A percentile compares a stretch with the other conserved stretches of the same genome.
Conservation (phyloP, 2,888 invertebrate species). For the Elaeidobius kamerunicus region DNA sequence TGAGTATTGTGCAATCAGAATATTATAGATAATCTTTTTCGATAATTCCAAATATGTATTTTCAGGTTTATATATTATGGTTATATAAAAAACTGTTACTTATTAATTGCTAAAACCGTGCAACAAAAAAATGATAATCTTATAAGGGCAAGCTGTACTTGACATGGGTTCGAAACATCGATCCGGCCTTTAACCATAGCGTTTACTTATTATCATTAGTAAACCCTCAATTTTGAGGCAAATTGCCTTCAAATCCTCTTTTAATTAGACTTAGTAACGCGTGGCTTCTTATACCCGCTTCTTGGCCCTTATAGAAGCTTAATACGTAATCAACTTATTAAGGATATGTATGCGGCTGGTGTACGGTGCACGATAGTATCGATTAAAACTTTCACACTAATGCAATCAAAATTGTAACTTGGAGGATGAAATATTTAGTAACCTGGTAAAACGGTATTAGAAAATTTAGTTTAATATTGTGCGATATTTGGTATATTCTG, state of each 20-base stretch:
- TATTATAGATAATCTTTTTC: too few species aligned
- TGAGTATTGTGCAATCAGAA: too few species aligned
- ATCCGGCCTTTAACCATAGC: constrained; percentile 21
- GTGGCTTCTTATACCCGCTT: constrained; percentile 17
- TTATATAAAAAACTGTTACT: too few species aligned
- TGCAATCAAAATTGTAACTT: background rate
- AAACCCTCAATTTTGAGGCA: constrained; percentile 23
- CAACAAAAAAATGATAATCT: too few species aligned
- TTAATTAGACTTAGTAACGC: constrained; percentile 29
- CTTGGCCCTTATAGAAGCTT: constrained; percentile 17
- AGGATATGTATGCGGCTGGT: background rate
- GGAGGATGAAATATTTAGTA: background rate
- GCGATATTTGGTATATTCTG: too few species aligned
- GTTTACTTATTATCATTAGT: constrained; percentile 26
- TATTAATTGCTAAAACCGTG: too few species aligned
- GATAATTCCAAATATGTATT: too few species aligned
- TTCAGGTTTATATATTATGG: too few species aligned
- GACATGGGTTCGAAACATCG: too few species aligned
- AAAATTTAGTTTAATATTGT: too few species aligned
- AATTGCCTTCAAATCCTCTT: constrained; percentile 28
- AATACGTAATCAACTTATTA: constrained; percentile 21
- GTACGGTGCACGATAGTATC: background rate
- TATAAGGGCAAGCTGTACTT: too few species aligned
- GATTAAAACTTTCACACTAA: background rate
- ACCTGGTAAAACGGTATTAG: background rate